Evolutionary conservation across 2,113 vertebrate genomes (phyloP), one percentile per base, ranked within the genome.

Genomic region (Gulo gulo): DNA sequence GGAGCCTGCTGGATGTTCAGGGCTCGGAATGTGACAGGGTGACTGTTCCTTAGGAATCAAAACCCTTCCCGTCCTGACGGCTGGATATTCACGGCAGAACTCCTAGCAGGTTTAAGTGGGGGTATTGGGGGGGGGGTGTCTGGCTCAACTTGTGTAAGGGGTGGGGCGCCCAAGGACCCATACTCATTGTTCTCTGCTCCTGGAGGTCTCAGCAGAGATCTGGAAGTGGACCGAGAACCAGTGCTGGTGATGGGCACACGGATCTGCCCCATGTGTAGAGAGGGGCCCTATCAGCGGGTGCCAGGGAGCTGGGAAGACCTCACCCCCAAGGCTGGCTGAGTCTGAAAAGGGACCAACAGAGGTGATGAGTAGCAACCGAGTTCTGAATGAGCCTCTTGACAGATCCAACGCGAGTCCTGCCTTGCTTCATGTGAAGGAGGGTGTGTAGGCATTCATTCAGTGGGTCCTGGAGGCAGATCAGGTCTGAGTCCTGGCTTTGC

Each of bases 11-110:
- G 65, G 85, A 78, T 85, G 23, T 69, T 39, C 67, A 89, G 55
- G 61, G 31, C 61, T 93, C 67, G 90, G 89, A 98, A 88, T 93
- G 67, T 93, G 94, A 93, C 74, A 96, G 81, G 69, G 94, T n/a
- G 93, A n/a, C 63, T 97, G 96, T 88, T 95, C 31, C 45, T 45
- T 10, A 65, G 94, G 83, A 88, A 52, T 13, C 85, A 87, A 76
- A 73, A 42, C 42, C 15, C 92, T 97, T 95, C 88, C 78, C 45
- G 36, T 96, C 45, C 61, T 55, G 78, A 85, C 67, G 87, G 67
- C 26, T 71, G 81, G 31, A 23, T 95, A 45, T 95, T 94, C 2
- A n/a, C 12, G 73, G 57, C 81, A 95, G 94, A 96, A 69, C 13
- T 39, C 2, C 20, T 34, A 69, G 91, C 88, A 89, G 91, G 29